A percentile compares a stretch with the other conserved stretches of the same genome.
Evolutionary conservation across 1,140 invertebrate species (phyloP).

Genomic region (Drosophila biarmipes): DNA sequence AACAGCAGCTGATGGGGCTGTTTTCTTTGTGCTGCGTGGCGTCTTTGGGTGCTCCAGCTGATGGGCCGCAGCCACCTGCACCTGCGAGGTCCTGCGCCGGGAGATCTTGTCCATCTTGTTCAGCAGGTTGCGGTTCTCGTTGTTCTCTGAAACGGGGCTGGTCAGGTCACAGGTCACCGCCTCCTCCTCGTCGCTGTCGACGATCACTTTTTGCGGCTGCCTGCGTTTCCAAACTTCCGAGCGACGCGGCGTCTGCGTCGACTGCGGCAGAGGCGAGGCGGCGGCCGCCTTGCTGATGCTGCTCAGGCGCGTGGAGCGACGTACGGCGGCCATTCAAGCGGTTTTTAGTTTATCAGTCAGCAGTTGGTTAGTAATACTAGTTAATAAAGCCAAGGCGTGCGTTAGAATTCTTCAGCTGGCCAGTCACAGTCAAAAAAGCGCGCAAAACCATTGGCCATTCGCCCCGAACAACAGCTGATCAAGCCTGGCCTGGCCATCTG

Average conservation of each 20-base stretch:
- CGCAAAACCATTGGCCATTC: conserved; percentile 39
- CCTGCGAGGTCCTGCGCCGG: conserved; percentile 35
- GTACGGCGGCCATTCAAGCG: conserved; percentile 63
- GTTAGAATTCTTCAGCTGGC: conserved; percentile 13
- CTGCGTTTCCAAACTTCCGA: conserved; percentile 72
- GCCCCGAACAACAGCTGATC: conserved; percentile 38
- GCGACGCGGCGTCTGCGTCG: conserved; percentile 49
- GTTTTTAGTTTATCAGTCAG: conserved; percentile 1
- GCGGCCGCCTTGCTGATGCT: conserved; percentile 62
- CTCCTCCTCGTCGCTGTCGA: conserved; percentile 48
- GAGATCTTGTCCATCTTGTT: conserved; percentile 70
- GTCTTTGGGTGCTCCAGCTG: conserved; percentile 55
- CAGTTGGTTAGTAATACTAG: conserved; percentile 17
- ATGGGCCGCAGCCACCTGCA: background rate
- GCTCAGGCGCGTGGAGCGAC: conserved; percentile 76
- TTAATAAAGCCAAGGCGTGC: conserved; percentile 8
- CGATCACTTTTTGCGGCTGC: conserved; percentile 38
- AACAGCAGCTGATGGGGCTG: conserved; percentile 18
- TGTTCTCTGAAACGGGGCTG: conserved; percentile 74
- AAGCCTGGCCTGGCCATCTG: conserved; percentile 19
- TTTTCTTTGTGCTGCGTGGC: conserved; percentile 75
- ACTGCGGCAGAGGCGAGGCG: conserved; percentile 43
- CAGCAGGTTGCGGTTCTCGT: conserved; percentile 74
- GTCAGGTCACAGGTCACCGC: conserved; percentile 32
- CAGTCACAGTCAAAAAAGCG: conserved; percentile 27